Percentiles rank a stretch among this genome's conserved stretches.
phyloP scores from a whole-genome alignment of 2,888 invertebrate species.

The Chrysolina oricalcia region DNA sequence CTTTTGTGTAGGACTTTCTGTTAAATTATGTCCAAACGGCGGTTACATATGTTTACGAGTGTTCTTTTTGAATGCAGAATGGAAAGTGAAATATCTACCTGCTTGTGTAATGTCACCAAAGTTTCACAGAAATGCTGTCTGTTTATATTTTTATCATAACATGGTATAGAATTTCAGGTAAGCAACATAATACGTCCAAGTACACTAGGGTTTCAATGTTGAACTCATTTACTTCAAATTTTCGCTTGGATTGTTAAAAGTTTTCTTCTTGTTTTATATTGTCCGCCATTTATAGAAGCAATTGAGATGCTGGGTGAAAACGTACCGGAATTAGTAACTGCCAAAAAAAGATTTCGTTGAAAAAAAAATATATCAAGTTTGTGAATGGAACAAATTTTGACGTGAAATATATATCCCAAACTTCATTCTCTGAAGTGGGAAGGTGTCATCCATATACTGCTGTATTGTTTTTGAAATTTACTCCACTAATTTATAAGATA shows the following conservation, averaged over 20 bases:
- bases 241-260: neutral
- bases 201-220: constrained; percentile 10
- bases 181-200: constrained; percentile 8
- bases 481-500: too few species aligned
- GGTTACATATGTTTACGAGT: constrained; percentile 23
- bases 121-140: neutral
- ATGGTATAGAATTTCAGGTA: constrained; percentile 15
- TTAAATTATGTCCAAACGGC: constrained; percentile 17
- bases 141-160: constrained; percentile 7
- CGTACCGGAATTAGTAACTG: too few species aligned
- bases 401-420: too few species aligned
- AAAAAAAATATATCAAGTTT: too few species aligned
- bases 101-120: constrained; percentile 17
- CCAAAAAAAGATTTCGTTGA: too few species aligned
- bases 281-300: too few species aligned
- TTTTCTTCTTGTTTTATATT: neutral
- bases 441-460: too few species aligned
- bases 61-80: neutral
- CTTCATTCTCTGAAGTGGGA: too few species aligned
- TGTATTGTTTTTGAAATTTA: too few species aligned
- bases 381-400: too few species aligned
- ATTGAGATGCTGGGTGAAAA: too few species aligned
- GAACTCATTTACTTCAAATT: neutral
- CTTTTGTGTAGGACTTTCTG: constrained; percentile 23
- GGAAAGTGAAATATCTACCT: neutral